Evolutionary conservation across 2,797 vertebrate genomes (phyloP).

Genomic region (Ptychobarbus kaznakovi): DNA sequence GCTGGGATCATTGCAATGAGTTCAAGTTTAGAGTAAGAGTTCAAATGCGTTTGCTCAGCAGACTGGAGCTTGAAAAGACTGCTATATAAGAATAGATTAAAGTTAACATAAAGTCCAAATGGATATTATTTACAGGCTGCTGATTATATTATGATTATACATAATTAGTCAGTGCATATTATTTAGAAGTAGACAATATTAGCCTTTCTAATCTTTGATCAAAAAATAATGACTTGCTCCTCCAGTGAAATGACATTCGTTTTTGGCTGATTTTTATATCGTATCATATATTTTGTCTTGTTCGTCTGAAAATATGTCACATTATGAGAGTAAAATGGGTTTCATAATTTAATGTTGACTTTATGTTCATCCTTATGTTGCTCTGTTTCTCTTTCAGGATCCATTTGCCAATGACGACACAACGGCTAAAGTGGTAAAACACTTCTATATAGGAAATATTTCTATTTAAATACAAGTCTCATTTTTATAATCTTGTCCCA

Average conservation of each 20-base stretch:
- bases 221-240: background rate
- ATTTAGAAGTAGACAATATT: background rate
- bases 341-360: background rate
- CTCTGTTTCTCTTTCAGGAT: conserved; percentile 63
- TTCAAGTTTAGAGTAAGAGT: too few relatives aligned
- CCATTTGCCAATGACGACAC: conserved; percentile 60
- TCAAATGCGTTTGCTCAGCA: background rate
- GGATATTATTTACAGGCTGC: background rate
- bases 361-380: background rate
- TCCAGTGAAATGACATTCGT: background rate
- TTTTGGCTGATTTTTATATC: background rate
- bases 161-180: background rate
- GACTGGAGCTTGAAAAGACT: background rate
- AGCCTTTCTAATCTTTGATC: background rate
- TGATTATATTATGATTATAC: background rate
- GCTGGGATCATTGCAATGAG: too few relatives aligned
- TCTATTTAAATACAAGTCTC: background rate
- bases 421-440: conserved; percentile 60
- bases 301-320: background rate
- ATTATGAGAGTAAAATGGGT: background rate
- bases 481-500: background rate
- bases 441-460: background rate
- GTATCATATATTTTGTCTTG: background rate
- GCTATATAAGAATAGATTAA: background rate
- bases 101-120: background rate